phyloP scores from a whole-genome alignment of 64 coral and sea anemone species.

The Stichodactyla mertensii region DNA sequence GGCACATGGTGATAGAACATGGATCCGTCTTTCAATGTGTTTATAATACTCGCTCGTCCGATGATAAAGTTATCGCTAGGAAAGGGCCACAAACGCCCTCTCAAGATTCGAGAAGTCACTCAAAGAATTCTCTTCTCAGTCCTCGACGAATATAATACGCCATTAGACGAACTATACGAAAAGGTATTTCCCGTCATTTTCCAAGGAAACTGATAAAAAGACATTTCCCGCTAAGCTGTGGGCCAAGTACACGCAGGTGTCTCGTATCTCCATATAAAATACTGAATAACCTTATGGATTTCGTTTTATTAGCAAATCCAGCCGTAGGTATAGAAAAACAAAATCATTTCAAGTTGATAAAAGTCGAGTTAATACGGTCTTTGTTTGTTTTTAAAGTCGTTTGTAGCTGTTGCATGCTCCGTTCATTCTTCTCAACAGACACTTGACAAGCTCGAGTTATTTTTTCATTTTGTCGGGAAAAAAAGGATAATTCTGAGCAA shows the following conservation, averaged over 20 bases:
- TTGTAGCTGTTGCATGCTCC: not conserved
- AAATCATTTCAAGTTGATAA: not conserved
- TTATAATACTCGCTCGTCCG: not conserved
- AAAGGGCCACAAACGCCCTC: conserved; percentile 9
- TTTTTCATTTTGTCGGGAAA: not conserved
- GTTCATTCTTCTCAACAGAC: not conserved
- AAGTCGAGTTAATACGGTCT: not conserved
- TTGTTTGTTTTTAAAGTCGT: conserved; percentile 10
- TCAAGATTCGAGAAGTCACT: conserved; percentile 21
- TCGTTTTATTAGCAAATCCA: not conserved
- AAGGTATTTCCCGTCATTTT: conserved; percentile 22
- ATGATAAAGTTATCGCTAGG: conserved; percentile 3
- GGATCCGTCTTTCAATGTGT: not conserved
- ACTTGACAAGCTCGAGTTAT: not conserved
- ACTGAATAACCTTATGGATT: not conserved
- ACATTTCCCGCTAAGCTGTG: conserved; percentile 19
- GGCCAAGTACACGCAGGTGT: not conserved
- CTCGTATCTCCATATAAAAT: not conserved
- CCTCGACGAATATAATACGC: conserved; percentile 17
- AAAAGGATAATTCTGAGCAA: not conserved
- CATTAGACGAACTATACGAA: not conserved
- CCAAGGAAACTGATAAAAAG: conserved; percentile 13
- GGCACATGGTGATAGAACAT: conserved; percentile 4
- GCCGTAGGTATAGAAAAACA: not conserved
- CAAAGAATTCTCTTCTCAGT: conserved; percentile 3